Evolutionary conservation across 2,888 invertebrate species (phyloP), one percentile per base, ranked within the genome.

Genomic region (Iphiclides podalirius): DNA sequence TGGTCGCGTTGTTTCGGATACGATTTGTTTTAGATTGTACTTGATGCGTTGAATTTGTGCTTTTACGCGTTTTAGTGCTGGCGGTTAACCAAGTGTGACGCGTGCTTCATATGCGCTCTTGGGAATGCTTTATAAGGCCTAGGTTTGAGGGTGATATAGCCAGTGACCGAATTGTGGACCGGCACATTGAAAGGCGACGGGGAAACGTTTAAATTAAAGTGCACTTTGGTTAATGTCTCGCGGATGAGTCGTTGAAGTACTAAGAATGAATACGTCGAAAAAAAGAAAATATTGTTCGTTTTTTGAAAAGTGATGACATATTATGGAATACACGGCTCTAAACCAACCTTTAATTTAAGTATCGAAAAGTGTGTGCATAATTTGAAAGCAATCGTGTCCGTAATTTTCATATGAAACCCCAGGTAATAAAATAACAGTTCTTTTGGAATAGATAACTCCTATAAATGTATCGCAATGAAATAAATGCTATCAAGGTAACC

Each of bases 11-110:
- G 53, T 55, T 43, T 57, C 48, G 51, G 51, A 54, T 47, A 40
- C 52, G 43, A 33, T 51, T 54, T 52, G 49, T 55, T 54, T 44
- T 52, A 48, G 47, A 31, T 43, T 45, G 26, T 48, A 50, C 49
- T 58, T 55, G 54, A 53, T 53, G 52, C 38, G 43, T 35, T 46
- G 53, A 58, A 55, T 63, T 61, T 57, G 37, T 31, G 45, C 45
- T 40, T 50, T n/a, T 31, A 11, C 31, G 12, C 36, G 38, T 37
- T 48, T 42, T 12, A 2, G 33, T n/a, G 13, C n/a, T 14, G 26
- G n/a, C 33, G 26, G n/a, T 44, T 20, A 33, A 37, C 14, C 9
- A 7, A 17, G 20, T 17, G 23, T 17, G 26, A 16, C 20, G 31
- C 12, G 31, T 16, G 43, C 38, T 17, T 36, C 11, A 13, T 31